phyloP scores from a whole-genome alignment of 2,888 invertebrate genomes.

The Pimpla rufipes region DNA sequence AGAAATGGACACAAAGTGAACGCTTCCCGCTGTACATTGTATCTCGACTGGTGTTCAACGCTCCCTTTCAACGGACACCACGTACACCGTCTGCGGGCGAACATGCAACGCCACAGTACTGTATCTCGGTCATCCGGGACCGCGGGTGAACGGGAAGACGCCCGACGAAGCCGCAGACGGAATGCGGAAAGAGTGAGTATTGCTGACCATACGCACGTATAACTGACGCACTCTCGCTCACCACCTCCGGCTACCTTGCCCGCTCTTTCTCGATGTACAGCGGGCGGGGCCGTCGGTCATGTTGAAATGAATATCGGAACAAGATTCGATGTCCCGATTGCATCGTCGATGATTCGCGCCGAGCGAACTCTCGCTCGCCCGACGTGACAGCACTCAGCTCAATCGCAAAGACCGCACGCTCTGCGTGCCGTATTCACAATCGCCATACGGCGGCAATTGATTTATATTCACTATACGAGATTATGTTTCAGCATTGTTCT shows the following conservation, averaged over 20 bases:
- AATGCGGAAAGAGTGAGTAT: constrained; percentile 65
- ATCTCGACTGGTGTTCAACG: constrained; percentile 31
- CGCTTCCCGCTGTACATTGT: constrained; percentile 52
- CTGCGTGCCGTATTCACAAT: neutral
- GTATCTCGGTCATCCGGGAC: constrained; percentile 62
- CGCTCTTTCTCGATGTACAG: constrained; percentile 14
- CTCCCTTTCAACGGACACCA: constrained; percentile 24
- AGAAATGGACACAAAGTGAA: constrained; percentile 38
- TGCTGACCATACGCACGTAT: constrained; percentile 40
- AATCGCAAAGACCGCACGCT: neutral
- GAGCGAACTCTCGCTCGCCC: constrained; percentile 62
- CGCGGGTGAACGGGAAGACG: constrained; percentile 55
- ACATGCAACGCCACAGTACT: constrained; percentile 34
- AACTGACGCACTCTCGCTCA: constrained; percentile 28
- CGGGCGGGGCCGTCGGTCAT: constrained; percentile 7
- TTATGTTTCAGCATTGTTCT: too few species aligned
- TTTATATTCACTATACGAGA: too few species aligned
- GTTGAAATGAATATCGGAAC: constrained; percentile 29
- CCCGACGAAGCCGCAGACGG: constrained; percentile 45
- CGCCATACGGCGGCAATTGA: neutral
- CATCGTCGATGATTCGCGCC: constrained; percentile 9
- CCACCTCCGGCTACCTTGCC: neutral
- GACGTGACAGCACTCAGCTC: constrained; percentile 32
- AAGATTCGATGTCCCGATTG: constrained; percentile 62
- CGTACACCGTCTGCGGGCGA: constrained; percentile 1